Conservation (phyloP, 2,113 vertebrate genomes). For the Notothenia coriiceps region DNA sequence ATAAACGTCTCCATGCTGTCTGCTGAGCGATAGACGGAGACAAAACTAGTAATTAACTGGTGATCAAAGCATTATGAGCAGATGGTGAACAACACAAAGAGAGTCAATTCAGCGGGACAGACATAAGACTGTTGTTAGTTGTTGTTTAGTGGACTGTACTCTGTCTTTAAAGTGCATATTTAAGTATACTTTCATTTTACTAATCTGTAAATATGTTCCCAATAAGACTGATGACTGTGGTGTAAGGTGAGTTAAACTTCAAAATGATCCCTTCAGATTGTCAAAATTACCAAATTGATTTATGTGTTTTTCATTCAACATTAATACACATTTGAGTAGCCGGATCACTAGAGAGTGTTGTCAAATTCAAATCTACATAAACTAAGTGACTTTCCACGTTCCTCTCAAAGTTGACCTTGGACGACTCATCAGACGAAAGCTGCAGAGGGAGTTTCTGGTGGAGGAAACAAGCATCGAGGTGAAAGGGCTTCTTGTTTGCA, state of each 20-base stretch:
- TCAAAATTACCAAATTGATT: background rate
- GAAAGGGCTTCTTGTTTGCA: constrained; percentile 63
- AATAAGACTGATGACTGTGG: background rate
- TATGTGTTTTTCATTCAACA: constrained; percentile 7
- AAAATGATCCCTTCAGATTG: background rate
- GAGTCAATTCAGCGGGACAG: background rate
- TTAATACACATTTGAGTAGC: background rate
- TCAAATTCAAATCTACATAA: background rate
- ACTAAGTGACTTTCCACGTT: background rate
- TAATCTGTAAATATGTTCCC: background rate
- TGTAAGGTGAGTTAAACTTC: background rate
- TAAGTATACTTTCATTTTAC: background rate
- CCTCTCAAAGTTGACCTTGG: constrained; percentile 36
- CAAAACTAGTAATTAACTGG: background rate
- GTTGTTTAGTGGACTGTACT: background rate
- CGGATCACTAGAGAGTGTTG: background rate
- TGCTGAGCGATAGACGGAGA: background rate
- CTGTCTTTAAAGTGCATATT: background rate
- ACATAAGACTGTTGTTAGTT: background rate
- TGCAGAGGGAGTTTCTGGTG: constrained; percentile 9
- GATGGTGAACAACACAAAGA: background rate
- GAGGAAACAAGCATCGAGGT: constrained; percentile 32
- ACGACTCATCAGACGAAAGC: constrained; percentile 39
- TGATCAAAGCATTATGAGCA: background rate
- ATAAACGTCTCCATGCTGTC: background rate